A percentile compares a stretch with the other conserved stretches of the same genome.
phyloP scores from a whole-genome alignment of 1,140 invertebrate genomes.

The Drosophila teissieri region DNA sequence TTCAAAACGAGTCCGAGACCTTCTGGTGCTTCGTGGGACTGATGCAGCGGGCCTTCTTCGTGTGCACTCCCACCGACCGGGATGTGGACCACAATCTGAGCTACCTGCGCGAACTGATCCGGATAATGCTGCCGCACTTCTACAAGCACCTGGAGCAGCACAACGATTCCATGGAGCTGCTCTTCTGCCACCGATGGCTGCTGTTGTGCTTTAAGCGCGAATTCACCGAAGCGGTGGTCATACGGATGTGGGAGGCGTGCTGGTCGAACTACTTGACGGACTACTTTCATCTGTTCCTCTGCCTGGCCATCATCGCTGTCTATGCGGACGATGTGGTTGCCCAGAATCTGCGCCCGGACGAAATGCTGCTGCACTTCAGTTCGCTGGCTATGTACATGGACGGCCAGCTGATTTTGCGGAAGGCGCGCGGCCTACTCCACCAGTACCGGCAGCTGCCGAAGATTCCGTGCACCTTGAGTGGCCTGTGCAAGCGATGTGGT shows the following conservation, averaged over 20 bases:
- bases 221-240: slow-evolving; percentile 93
- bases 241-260: slow-evolving; percentile 97
- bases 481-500: slow-evolving; percentile 93
- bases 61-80: slow-evolving; percentile 95
- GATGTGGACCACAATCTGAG: slow-evolving; percentile 97
- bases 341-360: slow-evolving; percentile 94
- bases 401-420: slow-evolving; percentile 93
- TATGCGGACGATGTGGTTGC: slow-evolving; percentile 96
- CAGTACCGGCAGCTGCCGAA: slow-evolving; percentile 93
- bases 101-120: slow-evolving; percentile 93
- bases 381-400: slow-evolving; percentile 98
- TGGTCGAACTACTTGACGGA: slow-evolving; percentile 97
- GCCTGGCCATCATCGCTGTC: slow-evolving; percentile 94
- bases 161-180: slow-evolving; percentile 93
- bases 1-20: slow-evolving; percentile 94
- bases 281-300: slow-evolving; percentile 96
- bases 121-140: slow-evolving; percentile 94
- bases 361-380: slow-evolving; percentile 97
- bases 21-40: slow-evolving; percentile 98
- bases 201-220: slow-evolving; percentile 95
- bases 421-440: slow-evolving; percentile 95
- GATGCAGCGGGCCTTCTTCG: slow-evolving; percentile 96
- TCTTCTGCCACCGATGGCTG: slow-evolving; percentile 97
- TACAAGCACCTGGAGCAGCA: slow-evolving; percentile 93
- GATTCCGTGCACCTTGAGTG: slow-evolving; percentile 94